Evolutionary conservation across 2,113 vertebrate genomes (phyloP), one percentile per base, ranked within the genome.

Genomic region (Rana temporaria): DNA sequence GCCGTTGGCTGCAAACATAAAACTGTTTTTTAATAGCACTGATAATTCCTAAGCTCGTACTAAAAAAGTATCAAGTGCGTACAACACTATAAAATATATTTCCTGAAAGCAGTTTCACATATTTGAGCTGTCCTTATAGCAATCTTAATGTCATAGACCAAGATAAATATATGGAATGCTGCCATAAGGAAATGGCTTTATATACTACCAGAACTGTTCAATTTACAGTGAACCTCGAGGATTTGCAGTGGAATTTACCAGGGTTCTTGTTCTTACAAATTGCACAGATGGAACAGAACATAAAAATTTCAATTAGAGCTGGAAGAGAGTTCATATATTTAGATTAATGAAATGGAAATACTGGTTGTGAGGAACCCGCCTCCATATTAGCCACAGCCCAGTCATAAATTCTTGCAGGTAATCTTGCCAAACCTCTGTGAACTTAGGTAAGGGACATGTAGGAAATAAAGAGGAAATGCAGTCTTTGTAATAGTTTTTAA

Each of bases 281-380:
- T 20, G 18, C 34, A 34, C 72, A 75, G 56, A 75, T 75, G 56
- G 57, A 75, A 75, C n/a, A 75, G 59, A 62, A 75, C 19, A 24
- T 12, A 73, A 57, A 75, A 75, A 38, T 38, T 59, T 57, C 53
- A 73, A 73, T 73, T 73, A 73, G 71, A 59, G 53, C 71, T 73
- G 71, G 71, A 73, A 75, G 5, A 38, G 32, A 75, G 34, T 75
- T 75, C 19, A 75, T 75, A 59, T 62, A 32, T 62, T 42, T 42
- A 75, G 12, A 75, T 60, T 75, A 75, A 75, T 42, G 57, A 62
- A 75, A 75, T 75, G 72, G 72, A 75, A 75, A 75, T 75, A 3
- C 19, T 62, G 38, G 42, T 11, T 62, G 57, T 18, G 30, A 62
- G 30, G 30, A 42, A 42, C 32, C 56, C 30, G 42, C 72, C 72